Evolutionary conservation across 2,888 invertebrate species (phyloP), one percentile per base, ranked within the genome.

Genomic region (Pandemis heparana): DNA sequence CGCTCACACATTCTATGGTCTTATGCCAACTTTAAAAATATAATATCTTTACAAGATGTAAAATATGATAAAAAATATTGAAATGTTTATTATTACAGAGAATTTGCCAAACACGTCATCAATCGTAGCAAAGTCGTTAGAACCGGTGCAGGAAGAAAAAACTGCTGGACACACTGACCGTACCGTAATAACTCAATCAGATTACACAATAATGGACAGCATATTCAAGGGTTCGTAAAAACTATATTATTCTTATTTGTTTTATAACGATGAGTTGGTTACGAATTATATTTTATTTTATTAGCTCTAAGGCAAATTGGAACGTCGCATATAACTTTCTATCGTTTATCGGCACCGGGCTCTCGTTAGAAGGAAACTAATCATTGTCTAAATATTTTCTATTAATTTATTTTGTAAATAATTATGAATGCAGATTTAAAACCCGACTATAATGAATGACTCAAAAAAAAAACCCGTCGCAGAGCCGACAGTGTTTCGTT

Each of bases 141-240:
- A 90, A 32, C 83, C 82, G 0, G 76, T 51, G 9, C 69, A 61
- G 12, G 76, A 73, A 8, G 72, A 73, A 6, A 41, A 76, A 70
- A 38, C 41, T 5, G 71, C 70, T 0, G 65, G 53, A 14, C 63
- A 48, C n/a, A 32, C 67, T 4, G 78, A 82, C 2, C 81, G 79
- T 0, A 83, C 88, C 0, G 89, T 91, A 23, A 66, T 88, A 53
- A 91, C 92, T 0, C 87, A 91, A 0, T 89, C 91, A 9, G 75
- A 63, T 18, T 63, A 56, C 16, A 63, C 73, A 59, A 46, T 63
- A 48, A 3, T 16, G 5, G 93, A 93, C 71, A 93, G 92, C 77
- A 93, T 94, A 88, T 94, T 93, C 76, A 89, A 85, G 85, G 93
- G 73, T 65, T 59, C 10, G 67, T 18, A 18, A 16, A 53, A 6